Evolutionary conservation across 1,140 invertebrate genomes (phyloP).

Genomic region (Rhyacophila brunnea): DNA sequence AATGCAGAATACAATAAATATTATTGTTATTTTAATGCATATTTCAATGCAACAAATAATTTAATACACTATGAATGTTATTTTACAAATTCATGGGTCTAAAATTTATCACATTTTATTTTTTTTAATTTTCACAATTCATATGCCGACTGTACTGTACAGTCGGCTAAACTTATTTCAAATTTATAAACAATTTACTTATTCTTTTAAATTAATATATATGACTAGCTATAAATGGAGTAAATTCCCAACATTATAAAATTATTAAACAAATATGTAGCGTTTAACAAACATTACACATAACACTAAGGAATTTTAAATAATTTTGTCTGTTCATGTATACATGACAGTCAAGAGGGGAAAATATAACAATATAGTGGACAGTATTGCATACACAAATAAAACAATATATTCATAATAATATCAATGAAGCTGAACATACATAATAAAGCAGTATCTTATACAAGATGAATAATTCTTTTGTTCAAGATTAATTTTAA

Average conservation of each 20-base stretch:
- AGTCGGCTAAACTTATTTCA: conserved; percentile 4
- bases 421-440: background rate
- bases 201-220: conserved; percentile 4
- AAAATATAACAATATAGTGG: no score
- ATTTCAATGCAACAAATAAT: background rate
- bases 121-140: conserved; percentile 27
- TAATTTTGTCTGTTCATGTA: background rate
- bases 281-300: conserved; percentile 25
- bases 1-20: background rate
- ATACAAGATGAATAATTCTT: background rate
- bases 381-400: background rate
- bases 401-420: background rate
- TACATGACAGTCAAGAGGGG: no score
- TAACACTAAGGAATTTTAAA: conserved; percentile 4
- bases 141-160: conserved; percentile 10
- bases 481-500: background rate
- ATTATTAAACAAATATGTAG: conserved; percentile 26
- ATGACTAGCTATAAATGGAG: background rate
- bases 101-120: conserved; percentile 33
- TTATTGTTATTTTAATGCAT: background rate
- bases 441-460: background rate
- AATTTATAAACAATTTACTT: conserved; percentile 10
- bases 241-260: conserved; percentile 21
- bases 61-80: background rate
- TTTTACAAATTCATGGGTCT: conserved; percentile 27